phyloP scores from a whole-genome alignment of 1,140 invertebrate genomes.

The Drosophila mauritiana region DNA sequence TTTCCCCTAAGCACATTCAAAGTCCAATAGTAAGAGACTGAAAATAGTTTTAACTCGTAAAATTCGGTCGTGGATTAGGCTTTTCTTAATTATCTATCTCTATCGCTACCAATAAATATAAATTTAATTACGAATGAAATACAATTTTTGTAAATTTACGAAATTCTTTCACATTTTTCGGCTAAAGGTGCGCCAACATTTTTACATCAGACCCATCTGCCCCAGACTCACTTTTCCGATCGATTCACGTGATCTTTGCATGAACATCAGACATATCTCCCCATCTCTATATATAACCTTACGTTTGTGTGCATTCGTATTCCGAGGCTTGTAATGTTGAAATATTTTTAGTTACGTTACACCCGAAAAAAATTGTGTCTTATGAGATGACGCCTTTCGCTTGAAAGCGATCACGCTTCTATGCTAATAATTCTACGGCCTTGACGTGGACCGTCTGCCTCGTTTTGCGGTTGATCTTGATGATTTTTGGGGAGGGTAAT shows the following conservation, averaged over 20 bases:
- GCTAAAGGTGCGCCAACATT: constrained; percentile 40
- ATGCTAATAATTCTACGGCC: constrained; percentile 62
- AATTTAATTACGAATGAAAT: not conserved
- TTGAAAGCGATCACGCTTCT: constrained; percentile 49
- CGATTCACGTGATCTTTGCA: constrained; percentile 61
- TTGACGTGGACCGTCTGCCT: constrained; percentile 64
- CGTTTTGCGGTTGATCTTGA: constrained; percentile 52
- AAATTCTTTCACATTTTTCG: constrained; percentile 10
- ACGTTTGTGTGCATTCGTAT: constrained; percentile 28
- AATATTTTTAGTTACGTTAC: constrained; percentile 61
- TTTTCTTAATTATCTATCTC: constrained; percentile 6
- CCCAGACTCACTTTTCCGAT: constrained; percentile 34
- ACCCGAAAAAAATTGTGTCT: constrained; percentile 50
- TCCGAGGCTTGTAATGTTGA: constrained; percentile 50
- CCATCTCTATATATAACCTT: constrained; percentile 41
- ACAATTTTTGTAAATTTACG: constrained; percentile 2
- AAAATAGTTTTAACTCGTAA: constrained; percentile 33
- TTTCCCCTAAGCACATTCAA: constrained; percentile 24
- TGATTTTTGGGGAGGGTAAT: constrained; percentile 41
- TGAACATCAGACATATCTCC: constrained; percentile 48
- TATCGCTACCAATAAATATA: not conserved
- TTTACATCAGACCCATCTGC: constrained; percentile 24
- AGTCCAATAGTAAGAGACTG: constrained; percentile 30
- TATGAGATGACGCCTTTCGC: constrained; percentile 34
- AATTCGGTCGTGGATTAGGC: not conserved